Conservation (phyloP, 2,113 vertebrate genomes). For the Chaetura pelagica region DNA sequence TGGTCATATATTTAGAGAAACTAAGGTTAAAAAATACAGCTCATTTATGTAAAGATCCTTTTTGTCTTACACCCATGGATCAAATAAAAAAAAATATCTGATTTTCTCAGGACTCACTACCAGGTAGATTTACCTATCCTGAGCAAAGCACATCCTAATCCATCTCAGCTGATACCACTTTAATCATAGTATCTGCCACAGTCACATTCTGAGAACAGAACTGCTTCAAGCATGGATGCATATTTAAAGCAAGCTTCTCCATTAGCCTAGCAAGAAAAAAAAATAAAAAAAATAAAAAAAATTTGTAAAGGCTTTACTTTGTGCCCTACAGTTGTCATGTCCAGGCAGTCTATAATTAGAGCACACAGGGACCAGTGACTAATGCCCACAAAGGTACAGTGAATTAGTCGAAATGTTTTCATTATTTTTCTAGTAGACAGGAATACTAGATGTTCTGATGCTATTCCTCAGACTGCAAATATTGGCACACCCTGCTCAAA, state of each 20-base stretch:
- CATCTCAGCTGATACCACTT: neutral
- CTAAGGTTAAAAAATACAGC: neutral
- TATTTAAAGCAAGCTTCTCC: neutral
- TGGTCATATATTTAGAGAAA: neutral
- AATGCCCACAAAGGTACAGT: neutral
- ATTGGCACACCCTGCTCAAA: constrained; percentile 24
- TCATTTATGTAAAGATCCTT: neutral
- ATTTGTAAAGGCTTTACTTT: neutral
- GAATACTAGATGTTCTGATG: neutral
- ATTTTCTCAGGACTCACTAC: neutral
- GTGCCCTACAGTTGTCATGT: neutral
- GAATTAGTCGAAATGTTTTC: constrained; percentile 3
- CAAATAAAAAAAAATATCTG: neutral
- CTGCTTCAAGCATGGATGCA: neutral
- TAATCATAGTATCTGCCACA: neutral
- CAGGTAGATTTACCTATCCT: neutral
- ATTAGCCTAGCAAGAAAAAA: neutral
- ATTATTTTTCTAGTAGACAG: neutral
- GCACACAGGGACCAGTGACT: neutral
- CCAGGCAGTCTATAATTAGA: neutral
- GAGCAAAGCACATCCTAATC: neutral
- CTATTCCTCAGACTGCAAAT: constrained; percentile 14
- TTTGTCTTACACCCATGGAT: neutral
- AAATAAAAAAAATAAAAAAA: constrained; percentile 3
- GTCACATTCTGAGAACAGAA: neutral